phyloP scores from a whole-genome alignment of 2,797 vertebrate species.

The Meriones psammophilus region DNA sequence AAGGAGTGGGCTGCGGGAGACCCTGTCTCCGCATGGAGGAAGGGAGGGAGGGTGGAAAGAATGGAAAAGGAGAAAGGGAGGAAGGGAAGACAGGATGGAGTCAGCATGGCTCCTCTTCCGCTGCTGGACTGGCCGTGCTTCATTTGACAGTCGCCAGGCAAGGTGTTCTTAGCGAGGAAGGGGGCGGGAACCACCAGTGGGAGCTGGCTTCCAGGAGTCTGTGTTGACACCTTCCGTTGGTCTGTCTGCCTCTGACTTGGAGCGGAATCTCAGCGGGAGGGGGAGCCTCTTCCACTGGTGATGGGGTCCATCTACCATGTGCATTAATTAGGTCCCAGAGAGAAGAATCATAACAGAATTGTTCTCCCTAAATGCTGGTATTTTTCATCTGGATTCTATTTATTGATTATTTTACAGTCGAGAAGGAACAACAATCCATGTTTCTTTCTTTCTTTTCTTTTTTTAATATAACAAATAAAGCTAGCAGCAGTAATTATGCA shows the following conservation, averaged over 20 bases:
- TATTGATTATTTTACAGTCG: constrained; percentile 84
- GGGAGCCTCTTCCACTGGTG: constrained; percentile 19
- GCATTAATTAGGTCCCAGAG: constrained; percentile 79
- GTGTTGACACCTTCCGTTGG: constrained; percentile 40
- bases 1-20: neutral
- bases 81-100: neutral
- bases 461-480: constrained; percentile 66
- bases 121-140: constrained; percentile 35
- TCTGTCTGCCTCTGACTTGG: constrained; percentile 48
- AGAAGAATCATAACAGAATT: constrained; percentile 77
- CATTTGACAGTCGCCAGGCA: constrained; percentile 9
- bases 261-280: neutral
- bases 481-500: constrained; percentile 78
- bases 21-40: neutral
- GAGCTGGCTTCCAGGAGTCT: constrained; percentile 16
- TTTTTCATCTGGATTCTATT: constrained; percentile 84
- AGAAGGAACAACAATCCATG: constrained; percentile 80
- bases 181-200: neutral
- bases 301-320: constrained; percentile 22
- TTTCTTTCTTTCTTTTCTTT: constrained; percentile 65
- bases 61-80: neutral
- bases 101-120: constrained; percentile 26
- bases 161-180: constrained; percentile 54
- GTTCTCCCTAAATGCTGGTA: constrained; percentile 80
- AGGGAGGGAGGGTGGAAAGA: neutral